Evolutionary conservation across 1,140 invertebrate genomes (phyloP).

Genomic region (Lasioglossum baleicum): DNA sequence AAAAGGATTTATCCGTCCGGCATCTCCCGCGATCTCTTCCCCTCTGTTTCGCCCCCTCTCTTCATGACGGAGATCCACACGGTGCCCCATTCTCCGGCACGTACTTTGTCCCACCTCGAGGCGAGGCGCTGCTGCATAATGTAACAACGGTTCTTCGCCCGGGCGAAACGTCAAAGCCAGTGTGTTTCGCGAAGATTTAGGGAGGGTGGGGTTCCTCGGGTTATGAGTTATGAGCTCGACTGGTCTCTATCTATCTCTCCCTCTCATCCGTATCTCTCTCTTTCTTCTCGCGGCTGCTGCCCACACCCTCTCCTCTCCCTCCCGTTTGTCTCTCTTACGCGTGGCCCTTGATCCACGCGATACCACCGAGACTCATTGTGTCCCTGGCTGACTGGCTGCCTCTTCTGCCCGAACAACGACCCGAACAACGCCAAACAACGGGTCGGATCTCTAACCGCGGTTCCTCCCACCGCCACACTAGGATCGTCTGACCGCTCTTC

Average conservation of each 20-base stretch:
- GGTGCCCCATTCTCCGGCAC: background rate
- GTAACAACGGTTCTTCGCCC: constrained; percentile 67
- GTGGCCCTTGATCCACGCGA: constrained; percentile 60
- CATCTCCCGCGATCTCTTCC: constrained; percentile 39
- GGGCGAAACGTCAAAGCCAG: constrained; percentile 71
- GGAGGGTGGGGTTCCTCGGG: constrained; percentile 62
- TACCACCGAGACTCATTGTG: constrained; percentile 51
- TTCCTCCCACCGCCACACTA: background rate
- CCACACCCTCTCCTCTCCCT: too few relatives aligned
- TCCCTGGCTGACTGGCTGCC: constrained; percentile 25
- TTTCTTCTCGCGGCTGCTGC: background rate
- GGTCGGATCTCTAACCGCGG: constrained; percentile 35
- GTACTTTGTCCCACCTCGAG: constrained; percentile 48
- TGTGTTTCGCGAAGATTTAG: constrained; percentile 69
- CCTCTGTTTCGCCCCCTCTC: background rate
- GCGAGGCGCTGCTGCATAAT: constrained; percentile 62
- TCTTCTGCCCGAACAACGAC: constrained; percentile 37
- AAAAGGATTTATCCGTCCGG: constrained; percentile 66
- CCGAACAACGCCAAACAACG: constrained; percentile 55
- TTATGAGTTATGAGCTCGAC: constrained; percentile 70
- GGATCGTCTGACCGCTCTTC: constrained; percentile 5
- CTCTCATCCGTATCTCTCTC: constrained; percentile 12
- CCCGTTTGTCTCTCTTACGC: constrained; percentile 32
- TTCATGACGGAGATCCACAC: background rate
- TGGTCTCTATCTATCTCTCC: constrained; percentile 33